Percentiles rank a stretch among this genome's conserved stretches.
Evolutionary conservation across 2,888 invertebrate genomes (phyloP).

Genomic region (Diogma glabrata): DNA sequence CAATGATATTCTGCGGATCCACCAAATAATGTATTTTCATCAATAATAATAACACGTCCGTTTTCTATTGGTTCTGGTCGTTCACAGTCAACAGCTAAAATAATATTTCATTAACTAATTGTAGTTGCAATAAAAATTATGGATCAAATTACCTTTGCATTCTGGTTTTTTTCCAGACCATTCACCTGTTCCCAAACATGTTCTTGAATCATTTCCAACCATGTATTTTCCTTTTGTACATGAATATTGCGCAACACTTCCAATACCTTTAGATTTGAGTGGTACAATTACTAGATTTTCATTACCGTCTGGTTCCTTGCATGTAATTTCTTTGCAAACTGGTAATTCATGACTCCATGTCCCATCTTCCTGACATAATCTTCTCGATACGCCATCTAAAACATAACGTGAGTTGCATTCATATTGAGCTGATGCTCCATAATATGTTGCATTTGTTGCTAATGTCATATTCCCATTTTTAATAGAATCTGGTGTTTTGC

Average conservation of each 20-base stretch:
- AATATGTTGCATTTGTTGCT: slow-evolving; percentile 79
- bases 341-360: slow-evolving; percentile 83
- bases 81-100: slow-evolving; percentile 72
- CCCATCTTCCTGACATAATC: slow-evolving; percentile 77
- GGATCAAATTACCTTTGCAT: slow-evolving; percentile 58
- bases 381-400: slow-evolving; percentile 68
- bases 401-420: slow-evolving; percentile 72
- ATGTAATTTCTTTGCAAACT: slow-evolving; percentile 72
- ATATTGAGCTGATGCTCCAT: slow-evolving; percentile 75
- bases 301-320: slow-evolving; percentile 52
- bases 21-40: slow-evolving; percentile 70
- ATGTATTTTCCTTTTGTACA: slow-evolving; percentile 73
- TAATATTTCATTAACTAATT: slow-evolving; percentile 14
- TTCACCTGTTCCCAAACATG: slow-evolving; percentile 62
- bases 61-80: slow-evolving; percentile 69
- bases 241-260: slow-evolving; percentile 66
- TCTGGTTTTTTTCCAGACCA: slow-evolving; percentile 71
- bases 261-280: slow-evolving; percentile 58
- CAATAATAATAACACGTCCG: slow-evolving; percentile 74
- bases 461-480: slow-evolving; percentile 64
- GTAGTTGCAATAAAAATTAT: slow-evolving; percentile 3
- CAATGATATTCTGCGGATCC: slow-evolving; percentile 85
- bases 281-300: slow-evolving; percentile 46
- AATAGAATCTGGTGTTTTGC: slow-evolving; percentile 61
- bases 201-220: slow-evolving; percentile 66